Evolutionary conservation across 1,140 invertebrate genomes (phyloP), one percentile per base, ranked within the genome.

Genomic region (Calliphora vicina): DNA sequence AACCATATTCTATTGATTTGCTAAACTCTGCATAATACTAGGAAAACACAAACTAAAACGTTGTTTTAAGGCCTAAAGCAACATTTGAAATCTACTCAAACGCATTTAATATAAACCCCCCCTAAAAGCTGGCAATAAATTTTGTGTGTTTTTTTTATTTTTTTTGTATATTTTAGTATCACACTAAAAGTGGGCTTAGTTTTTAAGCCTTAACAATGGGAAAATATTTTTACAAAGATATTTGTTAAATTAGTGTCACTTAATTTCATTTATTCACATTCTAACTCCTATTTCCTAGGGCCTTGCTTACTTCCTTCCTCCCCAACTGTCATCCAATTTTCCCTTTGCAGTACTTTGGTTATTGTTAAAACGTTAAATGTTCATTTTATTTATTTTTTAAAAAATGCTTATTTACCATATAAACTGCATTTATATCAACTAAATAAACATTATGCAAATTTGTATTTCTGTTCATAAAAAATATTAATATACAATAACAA

Each of bases 401-500:
- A 35, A 35, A 35, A 57, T 57, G n/a, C 5, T 57, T 57, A 57
- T 57, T 57, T 57, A 57, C 50, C 13, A 57, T n/a, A 57, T 57
- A 57, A 57, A 57, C 50, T 57, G 50, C 50, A 57, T 57, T 57
- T 17, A 57, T 57, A 57, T n/a, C 50, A 57, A 57, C 50, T 57
- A 57, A 57, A 57, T 57, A 57, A 57, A 57, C n/a, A 57, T 57
- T 57, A 57, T 57, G 50, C 50, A 57, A 57, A 57, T 57, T 57
- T 57, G 15, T 57, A n/a, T 57, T n/a, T 57, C 13, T 57, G 15
- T n/a, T 57, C 50, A 57, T 57, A 17, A 17, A 17, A 17, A 57
- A 57, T 57, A 57, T n/a, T n/a, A 57, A n/a, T 57, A 17, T 17
- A n/a, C 15, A 57, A 57, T 57, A 57, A 57, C 50, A 57, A 57